These are phyloP conservation scores for Acleris literana DNA, from an alignment of 2,888 invertebrate species.

Conservation along the genomic window DNA sequence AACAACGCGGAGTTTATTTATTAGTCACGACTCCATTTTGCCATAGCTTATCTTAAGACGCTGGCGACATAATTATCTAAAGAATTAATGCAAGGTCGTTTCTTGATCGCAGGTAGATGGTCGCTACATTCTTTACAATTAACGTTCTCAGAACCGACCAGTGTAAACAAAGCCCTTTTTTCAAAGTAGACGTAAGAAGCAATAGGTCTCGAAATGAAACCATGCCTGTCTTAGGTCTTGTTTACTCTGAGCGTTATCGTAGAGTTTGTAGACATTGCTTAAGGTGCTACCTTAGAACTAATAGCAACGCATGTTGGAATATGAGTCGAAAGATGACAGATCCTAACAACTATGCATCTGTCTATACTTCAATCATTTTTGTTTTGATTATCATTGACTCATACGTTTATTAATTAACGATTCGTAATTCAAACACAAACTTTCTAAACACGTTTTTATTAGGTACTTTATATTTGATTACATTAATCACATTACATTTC, in stretches of 20 bases:
- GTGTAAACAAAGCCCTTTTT: background rate
- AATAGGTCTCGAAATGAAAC: background rate
- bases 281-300: background rate
- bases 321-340: background rate
- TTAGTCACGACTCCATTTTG: background rate
- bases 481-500: no score
- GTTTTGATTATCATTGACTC: no score
- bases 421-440: no score
- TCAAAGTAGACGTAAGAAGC: background rate
- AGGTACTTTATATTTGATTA: no score
- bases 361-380: background rate
- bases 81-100: slow-evolving; percentile 18
- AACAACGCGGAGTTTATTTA: no score
- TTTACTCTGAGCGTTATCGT: background rate
- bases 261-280: background rate
- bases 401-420: no score
- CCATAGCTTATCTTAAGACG: slow-evolving; percentile 7
- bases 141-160: background rate
- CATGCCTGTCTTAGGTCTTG: background rate
- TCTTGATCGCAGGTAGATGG: slow-evolving; percentile 6
- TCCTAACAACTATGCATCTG: background rate
- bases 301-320: background rate
- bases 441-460: no score
- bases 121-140: slow-evolving; percentile 13
- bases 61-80: slow-evolving; percentile 6